Base-by-base conservation (phyloP, 2,888 invertebrate genomes). In the Melikaiella ostensackeni region DNA sequence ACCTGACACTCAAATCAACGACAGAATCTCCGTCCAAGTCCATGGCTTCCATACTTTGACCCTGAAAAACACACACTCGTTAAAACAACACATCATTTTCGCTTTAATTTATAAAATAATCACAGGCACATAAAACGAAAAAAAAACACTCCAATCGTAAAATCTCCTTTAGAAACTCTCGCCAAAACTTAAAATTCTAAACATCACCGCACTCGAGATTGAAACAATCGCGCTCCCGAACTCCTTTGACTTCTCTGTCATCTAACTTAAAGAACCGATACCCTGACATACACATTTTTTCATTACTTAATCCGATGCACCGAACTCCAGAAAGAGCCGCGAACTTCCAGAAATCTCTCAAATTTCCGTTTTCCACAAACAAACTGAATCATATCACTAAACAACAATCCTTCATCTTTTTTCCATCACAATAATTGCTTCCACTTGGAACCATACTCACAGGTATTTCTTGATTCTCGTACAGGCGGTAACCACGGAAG, bases 1-100 rank as follows among this genome's bases (percentile, higher is more conserved):
- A 96, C 96, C 96, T 95, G 90, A 97, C 94, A 92, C 97, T 97
- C 88, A 97, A 94, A 94, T 97, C 97, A 88, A 97, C 97, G 85
- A 97, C 97, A 89, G 95, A 94, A 91, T 97, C 93, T 77, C 92
- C 97, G 93, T 97, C 97, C 91, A 96, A 95, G 92, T 97, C 97
- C 97, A 97, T 97, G 93, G 94, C 95, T 90, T 94, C 94, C 94
- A 92, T 92, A 85, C 81, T 88, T 80, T 81, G 76, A 76, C 64
- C 82, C 88, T 88, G 79, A 8, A 84, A 86, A 79, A 30, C 64
- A 64, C 33, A 74, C 16, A 63, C 33, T 63, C 35, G 33, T 64
- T 24, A 64, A 24, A 64, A 16, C 21, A 42, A 64, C 8, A 64
- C 21, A 2, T 55, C 55, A 59, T 59, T 59, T 13, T 27, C n/a